phyloP scores from a whole-genome alignment of 2,113 vertebrate species.

The Toxotes jaculatrix region DNA sequence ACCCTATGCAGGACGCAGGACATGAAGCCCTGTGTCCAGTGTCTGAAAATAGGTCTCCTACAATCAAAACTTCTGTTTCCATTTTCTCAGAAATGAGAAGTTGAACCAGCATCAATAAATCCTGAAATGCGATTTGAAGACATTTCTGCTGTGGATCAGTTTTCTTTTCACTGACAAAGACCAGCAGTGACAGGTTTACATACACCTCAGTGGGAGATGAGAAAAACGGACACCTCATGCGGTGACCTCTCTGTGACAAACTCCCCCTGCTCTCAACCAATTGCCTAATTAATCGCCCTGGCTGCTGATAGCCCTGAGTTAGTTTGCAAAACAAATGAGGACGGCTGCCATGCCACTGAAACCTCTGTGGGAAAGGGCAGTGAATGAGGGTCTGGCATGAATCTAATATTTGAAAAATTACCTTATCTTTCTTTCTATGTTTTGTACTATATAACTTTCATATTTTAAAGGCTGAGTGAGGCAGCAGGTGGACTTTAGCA shows the following conservation, averaged over 20 bases:
- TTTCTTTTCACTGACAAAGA: slow-evolving; percentile 2
- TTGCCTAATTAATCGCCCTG: slow-evolving; percentile 73
- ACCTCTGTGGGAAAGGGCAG: slow-evolving; percentile 30
- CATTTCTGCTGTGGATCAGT: not conserved
- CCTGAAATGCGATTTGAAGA: not conserved
- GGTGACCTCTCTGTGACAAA: slow-evolving; percentile 62
- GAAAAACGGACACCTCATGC: slow-evolving; percentile 47
- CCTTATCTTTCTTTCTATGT: not conserved
- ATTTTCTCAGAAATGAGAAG: not conserved
- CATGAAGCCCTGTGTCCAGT: too few species aligned
- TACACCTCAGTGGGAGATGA: slow-evolving; percentile 33
- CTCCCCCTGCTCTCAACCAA: slow-evolving; percentile 31
- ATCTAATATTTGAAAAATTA: not conserved
- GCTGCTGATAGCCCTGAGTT: slow-evolving; percentile 71
- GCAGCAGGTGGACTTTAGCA: slow-evolving; percentile 5
- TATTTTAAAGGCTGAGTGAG: slow-evolving; percentile 1
- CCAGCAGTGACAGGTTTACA: slow-evolving; percentile 16
- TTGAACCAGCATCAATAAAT: not conserved
- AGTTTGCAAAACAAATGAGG: slow-evolving; percentile 76
- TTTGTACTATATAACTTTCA: not conserved
- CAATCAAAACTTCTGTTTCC: not conserved
- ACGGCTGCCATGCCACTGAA: slow-evolving; percentile 37
- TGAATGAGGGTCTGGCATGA: slow-evolving; percentile 4
- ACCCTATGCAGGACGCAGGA: too few species aligned
- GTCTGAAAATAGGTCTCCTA: too few species aligned